Percentiles rank a stretch among this genome's conserved stretches.
phyloP scores from a whole-genome alignment of 1,140 invertebrate genomes.

The Dufourea novaeangliae region DNA sequence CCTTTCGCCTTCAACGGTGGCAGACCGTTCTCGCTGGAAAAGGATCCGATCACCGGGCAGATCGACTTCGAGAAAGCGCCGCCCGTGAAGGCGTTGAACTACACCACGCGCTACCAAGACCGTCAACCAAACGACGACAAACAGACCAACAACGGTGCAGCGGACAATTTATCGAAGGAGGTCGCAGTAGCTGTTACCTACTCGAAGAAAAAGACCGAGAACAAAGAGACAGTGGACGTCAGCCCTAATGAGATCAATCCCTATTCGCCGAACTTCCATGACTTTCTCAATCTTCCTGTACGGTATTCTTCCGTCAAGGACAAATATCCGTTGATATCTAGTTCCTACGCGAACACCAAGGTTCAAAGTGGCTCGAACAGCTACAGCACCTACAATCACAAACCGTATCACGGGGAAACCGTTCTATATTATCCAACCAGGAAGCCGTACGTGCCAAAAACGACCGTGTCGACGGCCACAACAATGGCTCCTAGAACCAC shows the following conservation, averaged over 20 bases:
- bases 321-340: conserved; percentile 87
- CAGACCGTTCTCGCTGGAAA: conserved; percentile 86
- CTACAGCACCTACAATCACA: conserved; percentile 84
- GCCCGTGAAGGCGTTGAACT: conserved; percentile 77
- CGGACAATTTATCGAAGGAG: conserved; percentile 30
- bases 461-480: conserved; percentile 57
- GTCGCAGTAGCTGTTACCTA: conserved; percentile 34
- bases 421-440: conserved; percentile 60
- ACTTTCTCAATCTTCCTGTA: conserved; percentile 87
- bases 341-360: conserved; percentile 88
- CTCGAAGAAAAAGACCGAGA: conserved; percentile 72
- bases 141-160: conserved; percentile 65
- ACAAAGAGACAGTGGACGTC: conserved; percentile 77
- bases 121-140: conserved; percentile 70
- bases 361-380: conserved; percentile 86
- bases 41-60: conserved; percentile 86
- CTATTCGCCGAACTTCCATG: conserved; percentile 85
- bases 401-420: conserved; percentile 81
- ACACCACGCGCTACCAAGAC: conserved; percentile 80
- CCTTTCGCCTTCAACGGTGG: conserved; percentile 85
- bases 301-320: conserved; percentile 84
- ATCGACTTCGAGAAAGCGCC: conserved; percentile 83
- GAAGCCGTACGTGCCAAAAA: conserved; percentile 32
- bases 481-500: conserved; percentile 66
- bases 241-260: conserved; percentile 83